Evolutionary conservation across 2,797 vertebrate species (phyloP), one percentile per base, ranked within the genome.

Genomic region (Sebastiscus tertius): DNA sequence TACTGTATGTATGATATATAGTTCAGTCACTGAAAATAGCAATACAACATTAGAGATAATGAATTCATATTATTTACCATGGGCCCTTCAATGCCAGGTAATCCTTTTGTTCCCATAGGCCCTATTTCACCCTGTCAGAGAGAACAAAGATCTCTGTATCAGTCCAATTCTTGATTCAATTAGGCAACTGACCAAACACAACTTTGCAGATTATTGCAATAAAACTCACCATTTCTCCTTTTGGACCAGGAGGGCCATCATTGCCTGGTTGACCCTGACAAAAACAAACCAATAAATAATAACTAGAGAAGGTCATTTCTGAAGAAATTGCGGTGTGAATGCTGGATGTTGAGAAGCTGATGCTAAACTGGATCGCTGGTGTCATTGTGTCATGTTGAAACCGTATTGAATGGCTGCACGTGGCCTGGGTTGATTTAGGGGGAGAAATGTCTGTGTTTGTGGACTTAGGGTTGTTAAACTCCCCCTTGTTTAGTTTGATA

Each of bases 191-290:
- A 20, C 20, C 3, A 58, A 67, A 58, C 5, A 67, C 2, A 33
- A 26, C n/a, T 55, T 13, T 20, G 2, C 5, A 26, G 18, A 65
- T 9, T 3, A 5, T 36, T 55, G 29, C 0, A 64, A 9, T 16
- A 20, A 63, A 60, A 90, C 96, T 92, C 92, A 97, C 96, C 1
- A 27, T 55, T 63, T 94, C 91, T 73, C 97, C 97, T 94, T 96
- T 96, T 72, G 93, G 84, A 68, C 97, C 96, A 36, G 81, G 1
- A 1, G 79, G 79, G 29, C 96, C 96, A 46, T 92, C 89, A 29
- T 39, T 84, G 75, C 97, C 96, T 68, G 70, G 61, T 1, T 86
- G 82, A 54, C 97, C 97, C 97, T 97, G 81, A 20, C 55, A 54
- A 72, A 61, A 79, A 79, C 77, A 39, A 24, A 72, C 0, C 10